A percentile compares a stretch with the other conserved stretches of the same genome.
Conservation (phyloP, 2,113 vertebrate species). For the Seriola rivoliana region DNA sequence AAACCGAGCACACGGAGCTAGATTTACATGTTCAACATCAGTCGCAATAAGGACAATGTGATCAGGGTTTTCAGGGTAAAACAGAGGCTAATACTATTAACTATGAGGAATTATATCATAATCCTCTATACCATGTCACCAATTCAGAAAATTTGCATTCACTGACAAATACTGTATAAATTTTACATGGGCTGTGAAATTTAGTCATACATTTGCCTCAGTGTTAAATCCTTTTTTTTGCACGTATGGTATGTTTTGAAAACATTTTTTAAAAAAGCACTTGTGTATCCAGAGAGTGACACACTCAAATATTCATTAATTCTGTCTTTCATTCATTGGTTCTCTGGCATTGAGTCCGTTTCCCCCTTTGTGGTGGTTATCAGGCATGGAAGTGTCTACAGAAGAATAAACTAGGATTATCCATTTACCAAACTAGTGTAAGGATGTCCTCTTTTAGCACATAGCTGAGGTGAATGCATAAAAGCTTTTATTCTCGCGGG, state of each 20-base stretch:
- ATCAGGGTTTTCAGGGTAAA: slow-evolving; percentile 8
- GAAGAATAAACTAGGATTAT: neutral
- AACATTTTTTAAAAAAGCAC: neutral
- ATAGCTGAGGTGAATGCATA: neutral
- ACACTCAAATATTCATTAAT: neutral
- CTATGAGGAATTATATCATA: neutral
- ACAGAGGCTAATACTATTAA: neutral
- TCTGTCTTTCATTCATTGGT: neutral
- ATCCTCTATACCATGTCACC: neutral
- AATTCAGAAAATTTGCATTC: neutral
- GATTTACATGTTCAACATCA: neutral
- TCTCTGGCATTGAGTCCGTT: neutral
- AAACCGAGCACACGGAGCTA: neutral
- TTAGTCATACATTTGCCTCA: neutral
- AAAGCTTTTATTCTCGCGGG: neutral
- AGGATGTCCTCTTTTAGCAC: neutral
- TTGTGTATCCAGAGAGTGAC: neutral
- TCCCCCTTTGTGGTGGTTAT: slow-evolving; percentile 26
- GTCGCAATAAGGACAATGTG: neutral
- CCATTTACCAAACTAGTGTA: neutral
- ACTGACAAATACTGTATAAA: neutral
- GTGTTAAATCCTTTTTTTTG: neutral
- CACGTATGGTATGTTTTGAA: neutral
- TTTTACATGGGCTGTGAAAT: slow-evolving; percentile 5
- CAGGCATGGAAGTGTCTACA: neutral